Percentiles rank a stretch among this genome's conserved stretches.
Conservation (phyloP, 2,797 vertebrate genomes). For the Phoeniculus purpureus region DNA sequence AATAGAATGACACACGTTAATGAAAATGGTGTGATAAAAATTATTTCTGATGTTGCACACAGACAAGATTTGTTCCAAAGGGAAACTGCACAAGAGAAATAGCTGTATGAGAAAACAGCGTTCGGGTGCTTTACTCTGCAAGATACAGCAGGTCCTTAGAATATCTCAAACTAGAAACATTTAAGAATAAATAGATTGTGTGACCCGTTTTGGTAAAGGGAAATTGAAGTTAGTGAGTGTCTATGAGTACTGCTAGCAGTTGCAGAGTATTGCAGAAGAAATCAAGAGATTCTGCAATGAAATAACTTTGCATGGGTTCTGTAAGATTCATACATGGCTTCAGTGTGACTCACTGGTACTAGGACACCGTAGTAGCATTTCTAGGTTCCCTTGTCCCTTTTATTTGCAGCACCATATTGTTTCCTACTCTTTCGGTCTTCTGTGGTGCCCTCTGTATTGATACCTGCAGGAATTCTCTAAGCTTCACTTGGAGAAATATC, state of each 20-base stretch:
- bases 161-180: neutral
- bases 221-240: neutral
- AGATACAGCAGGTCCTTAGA: neutral
- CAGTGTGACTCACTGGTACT: neutral
- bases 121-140: neutral
- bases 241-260: neutral
- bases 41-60: neutral
- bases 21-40: neutral
- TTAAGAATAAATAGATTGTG: neutral
- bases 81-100: rapidly evolving
- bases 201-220: neutral
- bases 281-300: neutral
- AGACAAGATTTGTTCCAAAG: neutral
- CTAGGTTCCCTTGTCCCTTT: neutral
- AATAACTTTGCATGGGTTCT: neutral
- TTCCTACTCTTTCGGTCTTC: neutral
- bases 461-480: neutral
- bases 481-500: neutral
- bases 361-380: neutral
- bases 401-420: neutral
- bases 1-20: neutral
- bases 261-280: neutral
- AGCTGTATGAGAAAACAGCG: neutral
- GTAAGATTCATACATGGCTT: neutral
- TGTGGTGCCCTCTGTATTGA: neutral